phyloP scores from a whole-genome alignment of 1,140 invertebrate species.

The Ruditapes philippinarum region DNA sequence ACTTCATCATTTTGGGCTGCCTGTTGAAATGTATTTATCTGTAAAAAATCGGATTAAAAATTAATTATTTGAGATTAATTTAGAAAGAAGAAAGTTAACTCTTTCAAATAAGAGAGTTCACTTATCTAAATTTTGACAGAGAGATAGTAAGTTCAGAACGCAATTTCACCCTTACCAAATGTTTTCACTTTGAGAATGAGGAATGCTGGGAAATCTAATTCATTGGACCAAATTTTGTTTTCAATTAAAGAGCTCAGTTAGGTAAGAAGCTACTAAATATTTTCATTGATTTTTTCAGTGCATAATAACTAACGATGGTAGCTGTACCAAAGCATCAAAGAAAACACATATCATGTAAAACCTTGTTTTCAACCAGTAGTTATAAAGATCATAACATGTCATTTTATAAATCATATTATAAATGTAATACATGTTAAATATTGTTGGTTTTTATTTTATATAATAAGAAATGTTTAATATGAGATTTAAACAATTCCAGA shows the following conservation, averaged over 20 bases:
- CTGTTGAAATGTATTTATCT: not conserved
- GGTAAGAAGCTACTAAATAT: no score
- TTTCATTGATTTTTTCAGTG: no score
- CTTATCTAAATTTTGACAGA: not conserved
- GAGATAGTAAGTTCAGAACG: not conserved
- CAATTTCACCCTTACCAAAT: conserved; percentile 24
- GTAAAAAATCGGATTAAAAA: conserved; percentile 1
- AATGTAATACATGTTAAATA: no score
- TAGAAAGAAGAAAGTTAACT: not conserved
- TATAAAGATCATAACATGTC: no score
- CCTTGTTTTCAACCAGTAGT: no score
- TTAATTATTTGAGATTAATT: not conserved
- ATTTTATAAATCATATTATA: no score
- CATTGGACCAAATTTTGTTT: not conserved
- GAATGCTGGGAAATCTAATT: conserved; percentile 37
- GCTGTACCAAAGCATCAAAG: no score
- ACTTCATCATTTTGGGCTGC: conserved; percentile 21
- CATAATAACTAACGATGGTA: no score
- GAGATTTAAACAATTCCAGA: no score
- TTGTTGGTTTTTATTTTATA: no score
- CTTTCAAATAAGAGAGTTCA: not conserved
- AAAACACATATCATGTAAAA: no score
- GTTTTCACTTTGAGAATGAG: conserved; percentile 29
- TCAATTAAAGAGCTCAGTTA: conserved; percentile 21
- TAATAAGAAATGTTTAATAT: no score